phyloP scores from a whole-genome alignment of 1,140 invertebrate genomes.

The Lordiphosa mommai region DNA sequence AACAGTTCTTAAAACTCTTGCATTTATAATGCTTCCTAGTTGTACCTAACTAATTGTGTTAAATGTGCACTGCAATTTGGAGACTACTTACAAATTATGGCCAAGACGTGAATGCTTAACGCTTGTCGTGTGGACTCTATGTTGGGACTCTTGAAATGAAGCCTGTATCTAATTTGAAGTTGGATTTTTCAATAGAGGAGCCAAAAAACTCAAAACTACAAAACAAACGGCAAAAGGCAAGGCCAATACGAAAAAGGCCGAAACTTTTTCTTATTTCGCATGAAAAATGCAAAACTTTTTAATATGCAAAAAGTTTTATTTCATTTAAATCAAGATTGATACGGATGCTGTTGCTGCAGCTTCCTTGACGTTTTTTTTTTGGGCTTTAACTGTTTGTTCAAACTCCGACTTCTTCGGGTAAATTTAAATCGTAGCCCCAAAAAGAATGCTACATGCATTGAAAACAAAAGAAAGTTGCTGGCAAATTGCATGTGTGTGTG shows the following conservation, averaged over 20 bases:
- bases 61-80: background rate
- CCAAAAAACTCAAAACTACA: constrained; percentile 11
- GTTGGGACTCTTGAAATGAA: background rate
- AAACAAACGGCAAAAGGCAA: constrained; percentile 24
- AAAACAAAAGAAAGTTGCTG: background rate
- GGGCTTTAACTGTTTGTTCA: constrained; percentile 26
- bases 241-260: constrained; percentile 12
- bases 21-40: too few relatives aligned
- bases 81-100: constrained; percentile 8
- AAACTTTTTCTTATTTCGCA: constrained; percentile 74
- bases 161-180: background rate
- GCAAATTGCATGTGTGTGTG: constrained; percentile 15
- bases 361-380: constrained; percentile 6
- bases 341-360: constrained; percentile 26
- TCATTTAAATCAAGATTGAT: constrained; percentile 69
- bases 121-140: background rate
- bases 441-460: constrained; percentile 2
- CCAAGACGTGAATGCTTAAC: background rate
- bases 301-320: constrained; percentile 73
- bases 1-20: too few relatives aligned
- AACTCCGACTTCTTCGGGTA: constrained; percentile 5
- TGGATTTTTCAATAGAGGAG: too few relatives aligned
- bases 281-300: constrained; percentile 73
- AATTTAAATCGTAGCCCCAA: constrained; percentile 16
- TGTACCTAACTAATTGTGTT: background rate